Evolutionary conservation across 2,113 vertebrate genomes (phyloP).

Genomic region (Aramus guarauna): DNA sequence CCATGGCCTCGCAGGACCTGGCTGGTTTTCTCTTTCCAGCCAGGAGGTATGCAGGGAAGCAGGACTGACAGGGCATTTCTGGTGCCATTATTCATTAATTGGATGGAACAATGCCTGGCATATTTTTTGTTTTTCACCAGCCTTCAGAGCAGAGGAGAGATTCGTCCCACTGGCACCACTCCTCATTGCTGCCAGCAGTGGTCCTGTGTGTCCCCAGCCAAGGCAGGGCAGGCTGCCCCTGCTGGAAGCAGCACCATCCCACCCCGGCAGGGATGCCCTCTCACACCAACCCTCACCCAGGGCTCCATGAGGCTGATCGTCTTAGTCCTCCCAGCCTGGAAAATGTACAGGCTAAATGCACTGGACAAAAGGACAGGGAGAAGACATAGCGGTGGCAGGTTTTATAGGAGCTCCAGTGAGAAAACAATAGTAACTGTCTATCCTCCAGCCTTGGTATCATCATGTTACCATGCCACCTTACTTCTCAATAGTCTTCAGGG

Average conservation of each 20-base stretch:
- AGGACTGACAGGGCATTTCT: neutral
- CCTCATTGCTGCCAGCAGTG: neutral
- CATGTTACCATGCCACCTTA: neutral
- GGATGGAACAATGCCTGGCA: neutral
- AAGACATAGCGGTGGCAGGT: neutral
- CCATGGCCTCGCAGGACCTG: fast-evolving
- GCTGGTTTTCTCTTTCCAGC: neutral
- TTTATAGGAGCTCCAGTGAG: neutral
- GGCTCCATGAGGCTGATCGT: neutral
- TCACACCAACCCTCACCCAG: neutral
- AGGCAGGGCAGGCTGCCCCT: neutral
- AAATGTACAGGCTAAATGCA: neutral
- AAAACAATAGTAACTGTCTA: neutral
- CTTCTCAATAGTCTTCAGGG: neutral
- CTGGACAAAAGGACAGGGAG: neutral
- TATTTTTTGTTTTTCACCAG: neutral
- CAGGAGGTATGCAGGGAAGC: neutral
- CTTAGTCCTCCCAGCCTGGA: neutral
- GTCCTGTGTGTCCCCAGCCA: no score
- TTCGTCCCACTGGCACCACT: fast-evolving
- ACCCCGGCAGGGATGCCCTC: no score
- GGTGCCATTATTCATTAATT: neutral
- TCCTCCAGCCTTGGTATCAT: neutral
- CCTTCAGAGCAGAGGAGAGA: neutral
- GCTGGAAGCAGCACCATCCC: fast-evolving